Conservation (phyloP, 1,140 invertebrate genomes). For the Polypedilum pembai region DNA sequence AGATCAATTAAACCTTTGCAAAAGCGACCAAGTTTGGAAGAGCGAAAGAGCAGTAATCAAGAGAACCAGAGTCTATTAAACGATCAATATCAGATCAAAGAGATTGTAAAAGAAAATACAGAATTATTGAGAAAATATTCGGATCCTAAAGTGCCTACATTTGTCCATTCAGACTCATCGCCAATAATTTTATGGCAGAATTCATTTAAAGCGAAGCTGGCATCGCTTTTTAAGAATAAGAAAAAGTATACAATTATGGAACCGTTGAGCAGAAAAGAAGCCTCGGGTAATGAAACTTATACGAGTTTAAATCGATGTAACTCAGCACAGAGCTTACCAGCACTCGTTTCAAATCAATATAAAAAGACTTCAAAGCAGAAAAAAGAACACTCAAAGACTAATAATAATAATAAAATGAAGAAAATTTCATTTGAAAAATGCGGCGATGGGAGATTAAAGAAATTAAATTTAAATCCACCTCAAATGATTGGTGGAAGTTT, state of each 20-base stretch:
- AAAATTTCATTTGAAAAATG: constrained; percentile 11
- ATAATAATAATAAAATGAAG: background rate
- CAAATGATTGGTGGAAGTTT: constrained; percentile 25
- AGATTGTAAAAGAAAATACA: background rate
- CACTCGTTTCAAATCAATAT: background rate
- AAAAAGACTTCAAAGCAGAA: background rate
- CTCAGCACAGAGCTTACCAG: constrained; percentile 1
- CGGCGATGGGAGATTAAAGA: background rate
- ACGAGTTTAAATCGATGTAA: background rate
- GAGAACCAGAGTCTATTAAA: background rate
- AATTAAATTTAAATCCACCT: background rate
- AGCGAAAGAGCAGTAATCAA: background rate
- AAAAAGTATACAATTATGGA: constrained; percentile 19
- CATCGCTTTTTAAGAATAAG: constrained; percentile 21
- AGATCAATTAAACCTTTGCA: background rate
- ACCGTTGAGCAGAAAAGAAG: background rate
- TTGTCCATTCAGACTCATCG: background rate
- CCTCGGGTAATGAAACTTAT: background rate
- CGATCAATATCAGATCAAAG: background rate
- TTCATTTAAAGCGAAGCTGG: background rate
- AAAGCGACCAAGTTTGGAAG: background rate
- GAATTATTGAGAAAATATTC: constrained; percentile 21
- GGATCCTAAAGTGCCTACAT: background rate
- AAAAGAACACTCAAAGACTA: background rate
- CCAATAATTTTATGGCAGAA: background rate